Percentiles rank a stretch among this genome's conserved stretches.
Evolutionary conservation across 2,888 invertebrate species (phyloP).

Genomic region (Parnassius glacialis): DNA sequence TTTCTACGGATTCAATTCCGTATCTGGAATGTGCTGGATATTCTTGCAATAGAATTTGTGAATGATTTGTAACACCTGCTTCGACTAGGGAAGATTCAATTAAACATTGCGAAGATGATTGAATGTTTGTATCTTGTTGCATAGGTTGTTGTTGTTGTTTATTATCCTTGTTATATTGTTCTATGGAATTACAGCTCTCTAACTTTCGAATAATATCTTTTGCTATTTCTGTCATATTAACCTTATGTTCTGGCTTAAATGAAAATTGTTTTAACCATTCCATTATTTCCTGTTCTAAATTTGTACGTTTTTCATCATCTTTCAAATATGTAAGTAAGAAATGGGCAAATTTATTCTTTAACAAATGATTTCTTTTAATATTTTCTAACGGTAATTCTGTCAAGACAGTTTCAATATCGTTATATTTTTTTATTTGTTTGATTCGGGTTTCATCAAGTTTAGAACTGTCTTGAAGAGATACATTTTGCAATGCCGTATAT

Average conservation of each 20-base stretch:
- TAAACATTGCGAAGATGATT: neutral
- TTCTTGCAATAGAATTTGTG: neutral
- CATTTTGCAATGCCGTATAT: constrained; percentile 44
- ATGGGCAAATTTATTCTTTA: constrained; percentile 38
- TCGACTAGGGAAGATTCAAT: neutral
- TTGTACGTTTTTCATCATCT: constrained; percentile 30
- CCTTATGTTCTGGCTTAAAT: constrained; percentile 32
- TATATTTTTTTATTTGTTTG: constrained; percentile 47
- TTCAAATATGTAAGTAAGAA: constrained; percentile 26
- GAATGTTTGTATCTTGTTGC: neutral
- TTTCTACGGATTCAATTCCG: constrained; percentile 17
- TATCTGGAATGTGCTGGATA: neutral
- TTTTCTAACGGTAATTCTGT: constrained; percentile 42
- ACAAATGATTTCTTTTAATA: constrained; percentile 21
- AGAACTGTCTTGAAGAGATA: constrained; percentile 42
- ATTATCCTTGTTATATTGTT: neutral
- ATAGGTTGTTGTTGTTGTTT: neutral
- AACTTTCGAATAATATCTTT: constrained; percentile 37
- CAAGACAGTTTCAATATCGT: constrained; percentile 47
- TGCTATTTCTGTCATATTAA: constrained; percentile 31
- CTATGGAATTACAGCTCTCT: constrained; percentile 7
- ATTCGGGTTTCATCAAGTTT: constrained; percentile 46
- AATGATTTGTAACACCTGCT: neutral
- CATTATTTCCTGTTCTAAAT: constrained; percentile 41
- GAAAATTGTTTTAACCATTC: constrained; percentile 48